phyloP scores from a whole-genome alignment of 2,113 vertebrate species.

The Galeopterus variegatus region DNA sequence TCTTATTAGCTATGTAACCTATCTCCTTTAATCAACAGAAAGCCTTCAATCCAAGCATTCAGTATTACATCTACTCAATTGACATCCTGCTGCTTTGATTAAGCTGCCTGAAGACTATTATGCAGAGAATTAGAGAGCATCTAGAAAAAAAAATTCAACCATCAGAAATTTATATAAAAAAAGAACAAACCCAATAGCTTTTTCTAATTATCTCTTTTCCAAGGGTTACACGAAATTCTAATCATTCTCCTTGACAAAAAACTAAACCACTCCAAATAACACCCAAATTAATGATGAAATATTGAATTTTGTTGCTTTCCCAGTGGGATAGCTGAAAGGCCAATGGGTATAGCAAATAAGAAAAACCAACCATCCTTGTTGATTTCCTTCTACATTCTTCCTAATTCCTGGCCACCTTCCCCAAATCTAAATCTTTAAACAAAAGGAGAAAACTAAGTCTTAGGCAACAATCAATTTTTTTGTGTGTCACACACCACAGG shows the following conservation, averaged over 20 bases:
- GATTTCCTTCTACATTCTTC: background rate
- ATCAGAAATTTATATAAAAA: background rate
- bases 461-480: constrained; percentile 2
- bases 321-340: background rate
- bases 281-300: background rate
- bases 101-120: background rate
- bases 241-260: background rate
- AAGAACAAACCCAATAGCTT: background rate
- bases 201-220: background rate
- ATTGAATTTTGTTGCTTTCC: background rate
- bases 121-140: background rate
- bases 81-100: background rate
- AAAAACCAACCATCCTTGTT: background rate
- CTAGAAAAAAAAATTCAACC: constrained; percentile 29
- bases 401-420: background rate
- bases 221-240: constrained; percentile 7
- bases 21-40: constrained; percentile 40
- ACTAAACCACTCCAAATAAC: constrained; percentile 3
- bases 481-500: background rate
- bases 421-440: background rate
- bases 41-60: background rate
- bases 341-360: background rate
- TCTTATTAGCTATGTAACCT: constrained; percentile 18
- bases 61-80: background rate
- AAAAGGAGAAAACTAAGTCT: background rate